phyloP scores from a whole-genome alignment of 2,113 vertebrate species.

The Eudyptes chrysolophus region DNA sequence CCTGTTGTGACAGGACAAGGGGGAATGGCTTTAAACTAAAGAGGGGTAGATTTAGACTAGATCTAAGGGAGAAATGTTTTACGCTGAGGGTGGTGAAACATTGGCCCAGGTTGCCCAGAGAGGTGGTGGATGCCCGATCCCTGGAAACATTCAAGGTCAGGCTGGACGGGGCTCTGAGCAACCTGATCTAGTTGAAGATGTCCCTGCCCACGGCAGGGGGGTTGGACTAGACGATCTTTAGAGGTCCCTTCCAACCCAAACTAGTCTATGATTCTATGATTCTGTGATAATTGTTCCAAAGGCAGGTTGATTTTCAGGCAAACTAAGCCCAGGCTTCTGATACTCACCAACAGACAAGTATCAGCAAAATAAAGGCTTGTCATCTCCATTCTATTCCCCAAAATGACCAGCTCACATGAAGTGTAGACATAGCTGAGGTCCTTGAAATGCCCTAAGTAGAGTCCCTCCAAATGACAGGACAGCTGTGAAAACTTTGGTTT shows the following conservation, averaged over 20 bases:
- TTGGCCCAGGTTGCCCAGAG: background rate
- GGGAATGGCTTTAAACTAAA: background rate
- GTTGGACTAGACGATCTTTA: background rate
- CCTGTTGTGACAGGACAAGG: too few relatives aligned
- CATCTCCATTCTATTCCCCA: background rate
- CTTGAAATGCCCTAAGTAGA: background rate
- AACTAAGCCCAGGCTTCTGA: background rate
- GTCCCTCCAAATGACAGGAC: background rate
- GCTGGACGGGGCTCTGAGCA: background rate
- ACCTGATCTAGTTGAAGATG: background rate
- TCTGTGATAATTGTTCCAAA: background rate
- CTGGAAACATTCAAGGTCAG: too few relatives aligned
- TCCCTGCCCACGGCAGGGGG: background rate
- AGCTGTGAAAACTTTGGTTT: background rate
- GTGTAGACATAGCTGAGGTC: background rate
- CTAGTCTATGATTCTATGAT: background rate
- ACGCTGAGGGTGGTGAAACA: fast-evolving
- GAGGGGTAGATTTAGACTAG: background rate
- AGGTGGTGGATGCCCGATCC: background rate
- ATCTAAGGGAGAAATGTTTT: background rate
- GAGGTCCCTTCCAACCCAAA: background rate
- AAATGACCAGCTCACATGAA: background rate
- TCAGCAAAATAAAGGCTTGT: background rate
- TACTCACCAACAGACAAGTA: background rate
- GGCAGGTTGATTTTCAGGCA: background rate